phyloP scores from a whole-genome alignment of 2,113 vertebrate species.

The Catharus minimus region DNA sequence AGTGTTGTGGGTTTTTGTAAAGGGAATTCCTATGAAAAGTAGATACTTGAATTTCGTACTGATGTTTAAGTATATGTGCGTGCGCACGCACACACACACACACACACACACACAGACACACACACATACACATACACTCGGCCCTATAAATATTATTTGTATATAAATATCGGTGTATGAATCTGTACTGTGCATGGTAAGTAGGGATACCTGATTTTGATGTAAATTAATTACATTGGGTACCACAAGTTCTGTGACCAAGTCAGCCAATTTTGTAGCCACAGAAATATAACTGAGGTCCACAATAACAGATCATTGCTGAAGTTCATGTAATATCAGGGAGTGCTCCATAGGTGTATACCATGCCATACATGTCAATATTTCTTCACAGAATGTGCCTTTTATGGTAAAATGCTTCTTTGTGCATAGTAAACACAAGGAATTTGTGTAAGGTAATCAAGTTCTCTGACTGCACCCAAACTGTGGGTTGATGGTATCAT shows the following conservation, averaged over 20 bases:
- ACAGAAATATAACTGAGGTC: neutral
- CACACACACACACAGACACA: too few species aligned
- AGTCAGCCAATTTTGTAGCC: neutral
- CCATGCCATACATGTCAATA: too few species aligned
- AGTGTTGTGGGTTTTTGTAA: neutral
- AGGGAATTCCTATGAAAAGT: neutral
- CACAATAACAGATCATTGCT: neutral
- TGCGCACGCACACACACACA: accelerated
- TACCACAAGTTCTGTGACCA: neutral
- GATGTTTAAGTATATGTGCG: neutral
- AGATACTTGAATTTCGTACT: neutral
- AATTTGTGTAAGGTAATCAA: neutral
- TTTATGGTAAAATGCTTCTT: neutral
- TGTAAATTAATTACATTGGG: neutral
- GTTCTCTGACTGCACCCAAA: neutral
- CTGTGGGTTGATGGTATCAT: neutral
- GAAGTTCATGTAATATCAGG: neutral
- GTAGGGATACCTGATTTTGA: neutral
- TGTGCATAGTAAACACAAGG: neutral
- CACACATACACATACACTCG: too few species aligned
- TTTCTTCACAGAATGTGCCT: neutral
- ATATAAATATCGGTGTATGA: accelerated
- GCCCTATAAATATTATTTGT: neutral
- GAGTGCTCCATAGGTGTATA: neutral
- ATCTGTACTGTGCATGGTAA: neutral